Conservation (phyloP, 2,888 invertebrate genomes). For the Panopea generosa region DNA sequence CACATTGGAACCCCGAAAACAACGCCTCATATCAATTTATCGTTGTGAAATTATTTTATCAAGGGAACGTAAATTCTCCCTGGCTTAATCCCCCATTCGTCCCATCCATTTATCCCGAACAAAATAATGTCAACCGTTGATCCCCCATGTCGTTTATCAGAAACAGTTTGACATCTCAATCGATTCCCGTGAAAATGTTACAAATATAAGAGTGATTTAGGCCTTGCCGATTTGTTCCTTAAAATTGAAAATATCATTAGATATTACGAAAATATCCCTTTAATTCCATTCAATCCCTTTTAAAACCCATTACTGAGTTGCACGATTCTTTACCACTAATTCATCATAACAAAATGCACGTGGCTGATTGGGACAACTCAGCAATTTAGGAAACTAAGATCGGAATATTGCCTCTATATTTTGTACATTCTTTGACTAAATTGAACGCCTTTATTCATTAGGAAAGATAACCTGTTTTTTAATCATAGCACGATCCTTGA, state of each 20-base stretch:
- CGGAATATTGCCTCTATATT: constrained; percentile 21
- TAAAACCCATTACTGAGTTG: constrained; percentile 41
- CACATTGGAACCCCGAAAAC: background rate
- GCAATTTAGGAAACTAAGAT: constrained; percentile 22
- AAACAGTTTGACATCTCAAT: constrained; percentile 49
- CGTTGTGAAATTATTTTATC: constrained; percentile 36
- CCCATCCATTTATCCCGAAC: constrained; percentile 46
- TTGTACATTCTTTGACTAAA: too few species aligned
- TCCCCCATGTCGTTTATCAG: constrained; percentile 54
- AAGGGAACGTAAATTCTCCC: constrained; percentile 53
- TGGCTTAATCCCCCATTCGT: constrained; percentile 51
- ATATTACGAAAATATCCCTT: constrained; percentile 52
- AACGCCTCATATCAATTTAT: constrained; percentile 4
- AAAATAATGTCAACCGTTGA: constrained; percentile 62
- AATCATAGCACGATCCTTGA: too few species aligned
- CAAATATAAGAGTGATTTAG: constrained; percentile 62
- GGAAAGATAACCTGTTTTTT: too few species aligned
- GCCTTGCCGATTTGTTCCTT: constrained; percentile 47
- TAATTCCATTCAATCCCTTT: constrained; percentile 28
- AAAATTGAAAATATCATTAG: constrained; percentile 62
- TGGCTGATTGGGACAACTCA: constrained; percentile 21
- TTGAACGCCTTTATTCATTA: too few species aligned
- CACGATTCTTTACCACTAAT: constrained; percentile 28
- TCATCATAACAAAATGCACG: constrained; percentile 31
- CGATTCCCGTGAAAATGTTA: constrained; percentile 59